phyloP scores from a whole-genome alignment of 30 jellyfish, hydroid and myxozoan genomes.

The Morbakka virulenta region DNA sequence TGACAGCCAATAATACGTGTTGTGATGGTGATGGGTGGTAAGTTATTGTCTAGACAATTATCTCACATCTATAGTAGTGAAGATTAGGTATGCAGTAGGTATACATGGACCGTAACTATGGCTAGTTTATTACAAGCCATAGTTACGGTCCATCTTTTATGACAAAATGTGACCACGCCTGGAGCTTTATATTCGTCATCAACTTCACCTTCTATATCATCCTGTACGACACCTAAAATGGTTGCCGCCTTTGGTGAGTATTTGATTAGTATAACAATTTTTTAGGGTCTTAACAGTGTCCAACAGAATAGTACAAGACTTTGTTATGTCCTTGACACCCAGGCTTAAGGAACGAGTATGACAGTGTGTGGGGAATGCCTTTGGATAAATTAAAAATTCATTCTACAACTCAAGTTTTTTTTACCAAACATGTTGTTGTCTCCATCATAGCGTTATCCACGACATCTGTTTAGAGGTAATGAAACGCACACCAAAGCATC shows the following conservation, averaged over 20 bases:
- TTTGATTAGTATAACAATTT: background rate
- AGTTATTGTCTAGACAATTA: constrained; percentile 21
- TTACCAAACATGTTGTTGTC: too few relatives aligned
- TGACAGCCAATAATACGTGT: constrained; percentile 61
- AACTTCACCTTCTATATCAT: background rate
- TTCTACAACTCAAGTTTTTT: too few relatives aligned
- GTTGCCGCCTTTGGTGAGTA: background rate
- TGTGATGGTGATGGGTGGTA: constrained; percentile 19
- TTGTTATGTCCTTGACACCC: background rate
- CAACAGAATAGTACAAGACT: background rate
- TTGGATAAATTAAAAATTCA: too few relatives aligned
- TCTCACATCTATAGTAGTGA: constrained; percentile 18
- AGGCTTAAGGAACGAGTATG: too few relatives aligned
- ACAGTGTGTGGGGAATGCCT: too few relatives aligned
- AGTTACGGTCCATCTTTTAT: constrained; percentile 32
- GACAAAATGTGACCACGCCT: too few relatives aligned
- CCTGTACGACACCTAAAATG: background rate
- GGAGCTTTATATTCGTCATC: background rate
- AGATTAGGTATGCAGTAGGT: constrained; percentile 43
- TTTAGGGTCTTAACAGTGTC: background rate
- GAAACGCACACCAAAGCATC: too few relatives aligned
- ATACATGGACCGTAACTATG: too few relatives aligned
- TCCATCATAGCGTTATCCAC: too few relatives aligned
- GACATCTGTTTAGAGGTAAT: too few relatives aligned
- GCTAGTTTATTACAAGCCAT: too few relatives aligned